phyloP scores from a whole-genome alignment of 2,113 vertebrate genomes.

The Polypterus senegalus region DNA sequence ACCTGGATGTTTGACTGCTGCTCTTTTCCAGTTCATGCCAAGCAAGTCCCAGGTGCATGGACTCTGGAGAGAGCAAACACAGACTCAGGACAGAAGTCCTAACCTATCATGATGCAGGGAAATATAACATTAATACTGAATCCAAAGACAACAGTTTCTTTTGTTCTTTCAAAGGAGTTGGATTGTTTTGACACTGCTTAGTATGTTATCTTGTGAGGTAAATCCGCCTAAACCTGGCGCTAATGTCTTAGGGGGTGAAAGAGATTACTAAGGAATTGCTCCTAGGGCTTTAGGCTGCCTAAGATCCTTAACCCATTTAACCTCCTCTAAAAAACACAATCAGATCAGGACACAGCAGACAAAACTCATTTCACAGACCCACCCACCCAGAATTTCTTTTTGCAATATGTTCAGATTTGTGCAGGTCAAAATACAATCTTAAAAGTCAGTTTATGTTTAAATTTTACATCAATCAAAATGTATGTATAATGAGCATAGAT shows the following conservation, averaged over 20 bases:
- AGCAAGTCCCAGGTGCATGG: too few species aligned
- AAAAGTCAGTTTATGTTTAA: too few species aligned
- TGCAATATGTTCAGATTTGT: slow-evolving; percentile 27
- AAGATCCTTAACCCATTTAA: slow-evolving; percentile 89
- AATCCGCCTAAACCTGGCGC: slow-evolving; percentile 79
- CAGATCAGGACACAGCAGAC: slow-evolving; percentile 50
- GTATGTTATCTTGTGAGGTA: slow-evolving; percentile 56
- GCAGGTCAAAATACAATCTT: too few species aligned
- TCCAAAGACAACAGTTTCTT: slow-evolving; percentile 12
- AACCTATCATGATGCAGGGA: too few species aligned
- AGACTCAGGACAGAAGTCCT: too few species aligned
- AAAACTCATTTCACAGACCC: slow-evolving; percentile 56
- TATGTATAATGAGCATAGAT: too few species aligned
- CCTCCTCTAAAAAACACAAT: slow-evolving; percentile 59
- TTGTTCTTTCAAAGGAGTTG: slow-evolving; percentile 35
- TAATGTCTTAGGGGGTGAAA: slow-evolving; percentile 78
- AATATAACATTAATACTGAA: too few species aligned
- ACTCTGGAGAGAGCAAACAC: too few species aligned
- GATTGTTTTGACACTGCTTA: slow-evolving; percentile 45
- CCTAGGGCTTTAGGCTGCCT: slow-evolving; percentile 73
- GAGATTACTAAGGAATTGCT: slow-evolving; percentile 86
- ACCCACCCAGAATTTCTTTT: too few species aligned
- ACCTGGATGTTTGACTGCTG: too few species aligned
- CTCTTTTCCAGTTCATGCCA: too few species aligned
- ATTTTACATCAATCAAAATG: too few species aligned